phyloP scores from a whole-genome alignment of 1,140 invertebrate species.

The Aphidius ervi region DNA sequence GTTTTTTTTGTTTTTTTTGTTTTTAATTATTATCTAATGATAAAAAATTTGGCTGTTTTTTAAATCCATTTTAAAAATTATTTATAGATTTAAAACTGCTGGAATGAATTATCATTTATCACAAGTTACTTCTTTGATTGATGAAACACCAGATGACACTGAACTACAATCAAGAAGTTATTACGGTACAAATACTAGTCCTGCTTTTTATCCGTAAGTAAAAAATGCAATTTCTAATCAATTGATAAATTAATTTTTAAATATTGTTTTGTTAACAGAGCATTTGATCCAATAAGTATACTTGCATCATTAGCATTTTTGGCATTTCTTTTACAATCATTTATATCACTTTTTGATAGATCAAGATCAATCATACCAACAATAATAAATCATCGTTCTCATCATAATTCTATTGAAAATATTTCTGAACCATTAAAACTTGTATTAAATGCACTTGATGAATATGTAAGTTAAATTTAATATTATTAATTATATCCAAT shows the following conservation, averaged over 20 bases:
- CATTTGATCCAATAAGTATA: conserved; percentile 49
- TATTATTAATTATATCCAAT: too few relatives aligned
- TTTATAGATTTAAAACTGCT: conserved; percentile 10
- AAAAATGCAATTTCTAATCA: conserved; percentile 7
- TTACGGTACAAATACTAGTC: conserved; percentile 31
- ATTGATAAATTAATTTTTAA: not conserved
- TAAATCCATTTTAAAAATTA: not conserved
- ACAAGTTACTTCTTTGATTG: not conserved
- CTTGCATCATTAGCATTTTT: conserved; percentile 50
- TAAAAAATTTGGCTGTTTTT: too few relatives aligned
- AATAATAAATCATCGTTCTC: conserved; percentile 38
- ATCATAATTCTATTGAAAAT: conserved; percentile 20
- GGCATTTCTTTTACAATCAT: conserved; percentile 49
- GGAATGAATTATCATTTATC: conserved; percentile 7
- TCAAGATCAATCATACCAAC: conserved; percentile 44
- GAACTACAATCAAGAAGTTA: conserved; percentile 37
- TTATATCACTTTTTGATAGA: conserved; percentile 46
- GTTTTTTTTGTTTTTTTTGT: too few relatives aligned
- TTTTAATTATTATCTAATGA: too few relatives aligned
- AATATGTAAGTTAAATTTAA: conserved; percentile 39
- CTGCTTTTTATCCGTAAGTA: conserved; percentile 42
- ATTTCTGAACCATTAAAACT: conserved; percentile 30
- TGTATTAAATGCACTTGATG: conserved; percentile 37
- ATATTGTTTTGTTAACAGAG: conserved; percentile 30
- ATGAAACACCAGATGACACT: conserved; percentile 15